These are phyloP conservation scores for Peromyscus nudipes DNA, from an alignment of 2,797 vertebrate species.

Conservation along the genomic window DNA sequence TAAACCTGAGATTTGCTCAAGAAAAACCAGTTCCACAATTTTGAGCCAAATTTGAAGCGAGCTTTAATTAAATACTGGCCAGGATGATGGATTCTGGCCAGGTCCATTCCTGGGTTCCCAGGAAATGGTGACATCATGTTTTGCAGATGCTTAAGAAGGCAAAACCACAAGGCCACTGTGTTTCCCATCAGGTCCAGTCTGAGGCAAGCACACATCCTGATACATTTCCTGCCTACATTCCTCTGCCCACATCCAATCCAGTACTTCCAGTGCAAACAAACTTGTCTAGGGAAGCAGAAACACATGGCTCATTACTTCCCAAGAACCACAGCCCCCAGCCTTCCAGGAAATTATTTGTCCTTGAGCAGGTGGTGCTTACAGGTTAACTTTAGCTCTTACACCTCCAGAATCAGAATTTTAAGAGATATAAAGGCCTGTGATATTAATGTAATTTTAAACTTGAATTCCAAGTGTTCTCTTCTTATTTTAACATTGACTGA, in stretches of 20 bases:
- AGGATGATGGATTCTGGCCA: not conserved
- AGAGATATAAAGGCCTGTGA: slow-evolving; percentile 15
- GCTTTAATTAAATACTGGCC: not conserved
- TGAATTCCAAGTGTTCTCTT: slow-evolving; percentile 33
- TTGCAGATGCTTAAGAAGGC: not conserved
- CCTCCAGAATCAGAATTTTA: slow-evolving; percentile 44
- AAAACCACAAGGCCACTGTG: not conserved
- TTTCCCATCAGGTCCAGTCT: not conserved
- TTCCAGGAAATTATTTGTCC: not conserved
- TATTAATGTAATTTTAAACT: slow-evolving; percentile 18
- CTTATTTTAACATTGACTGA: not conserved
- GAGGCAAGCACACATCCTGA: not conserved
- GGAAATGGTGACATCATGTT: not conserved
- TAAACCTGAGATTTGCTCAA: not conserved
- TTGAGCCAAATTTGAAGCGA: not conserved
- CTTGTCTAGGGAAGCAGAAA: not conserved
- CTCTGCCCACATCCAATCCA: not conserved
- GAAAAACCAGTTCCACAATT: not conserved
- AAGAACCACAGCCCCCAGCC: not conserved
- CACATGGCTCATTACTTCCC: not conserved
- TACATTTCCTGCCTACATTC: not conserved
- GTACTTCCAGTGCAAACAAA: not conserved
- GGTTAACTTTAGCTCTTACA: not conserved
- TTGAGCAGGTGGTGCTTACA: not conserved
- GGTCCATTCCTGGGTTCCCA: not conserved